Evolutionary conservation across 2,888 invertebrate species (phyloP).

Genomic region (Icerya purchasi): DNA sequence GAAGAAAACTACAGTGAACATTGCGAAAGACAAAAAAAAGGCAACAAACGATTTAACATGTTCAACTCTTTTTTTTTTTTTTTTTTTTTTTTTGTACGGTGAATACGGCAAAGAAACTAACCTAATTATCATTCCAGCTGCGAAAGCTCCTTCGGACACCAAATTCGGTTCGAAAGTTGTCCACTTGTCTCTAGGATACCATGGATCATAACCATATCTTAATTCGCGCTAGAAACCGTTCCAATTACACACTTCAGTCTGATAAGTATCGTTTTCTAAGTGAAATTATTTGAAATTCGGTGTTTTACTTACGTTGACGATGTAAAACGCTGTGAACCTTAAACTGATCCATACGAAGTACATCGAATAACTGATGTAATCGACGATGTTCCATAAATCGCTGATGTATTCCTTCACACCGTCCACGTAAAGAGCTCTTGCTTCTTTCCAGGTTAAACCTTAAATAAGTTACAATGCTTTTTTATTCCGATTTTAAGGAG

Average conservation of each 20-base stretch:
- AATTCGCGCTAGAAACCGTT: slow-evolving; percentile 42
- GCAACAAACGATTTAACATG: neutral
- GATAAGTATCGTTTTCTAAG: neutral
- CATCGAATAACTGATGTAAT: slow-evolving; percentile 88
- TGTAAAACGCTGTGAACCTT: slow-evolving; percentile 66
- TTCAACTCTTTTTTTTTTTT: neutral
- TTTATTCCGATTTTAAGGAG: too few relatives aligned
- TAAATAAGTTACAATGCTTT: too few relatives aligned
- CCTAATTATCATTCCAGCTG: slow-evolving; percentile 89
- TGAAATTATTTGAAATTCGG: too few relatives aligned
- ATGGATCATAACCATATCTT: slow-evolving; percentile 47
- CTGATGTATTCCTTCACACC: slow-evolving; percentile 78
- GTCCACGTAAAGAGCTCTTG: slow-evolving; percentile 71
- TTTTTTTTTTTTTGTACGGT: too few relatives aligned
- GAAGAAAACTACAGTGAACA: too few relatives aligned
- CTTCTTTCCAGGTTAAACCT: slow-evolving; percentile 90
- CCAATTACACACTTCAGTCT: too few relatives aligned
- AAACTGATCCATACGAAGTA: slow-evolving; percentile 85
- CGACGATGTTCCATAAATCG: slow-evolving; percentile 95
- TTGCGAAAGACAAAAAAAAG: neutral
- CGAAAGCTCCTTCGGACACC: slow-evolving; percentile 80
- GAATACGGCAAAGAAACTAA: slow-evolving; percentile 21
- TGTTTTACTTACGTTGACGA: slow-evolving; percentile 50
- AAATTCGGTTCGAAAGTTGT: slow-evolving; percentile 89
- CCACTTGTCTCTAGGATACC: slow-evolving; percentile 78